These are phyloP conservation scores for Larimichthys crocea DNA, from an alignment of 2,113 vertebrate genomes.

Conservation along the genomic window DNA sequence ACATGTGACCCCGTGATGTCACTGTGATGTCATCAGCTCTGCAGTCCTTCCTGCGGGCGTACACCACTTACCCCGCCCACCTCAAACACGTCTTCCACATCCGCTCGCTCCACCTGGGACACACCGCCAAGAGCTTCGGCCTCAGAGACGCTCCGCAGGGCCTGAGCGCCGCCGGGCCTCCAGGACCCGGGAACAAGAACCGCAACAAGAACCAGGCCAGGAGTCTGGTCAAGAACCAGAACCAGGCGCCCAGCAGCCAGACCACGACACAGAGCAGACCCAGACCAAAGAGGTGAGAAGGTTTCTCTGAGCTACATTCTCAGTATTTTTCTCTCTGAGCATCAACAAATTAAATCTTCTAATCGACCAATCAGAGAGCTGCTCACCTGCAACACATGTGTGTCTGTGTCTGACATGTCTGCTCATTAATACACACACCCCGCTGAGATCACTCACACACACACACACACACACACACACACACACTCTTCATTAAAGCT, in stretches of 20 bases:
- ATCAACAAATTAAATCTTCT: too few species aligned
- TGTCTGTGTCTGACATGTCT: constrained; percentile 27
- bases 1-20: constrained; percentile 21
- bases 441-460: constrained; percentile 7
- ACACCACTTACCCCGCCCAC: constrained; percentile 90
- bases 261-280: not conserved
- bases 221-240: not conserved
- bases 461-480: constrained; percentile 5
- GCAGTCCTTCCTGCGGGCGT: constrained; percentile 93
- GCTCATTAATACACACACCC: constrained; percentile 26
- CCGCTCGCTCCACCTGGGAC: constrained; percentile 91
- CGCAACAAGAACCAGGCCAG: constrained; percentile 14
- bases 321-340: too few species aligned
- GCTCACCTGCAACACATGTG: not conserved
- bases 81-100: constrained; percentile 96
- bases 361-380: too few species aligned
- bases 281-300: constrained; percentile 39
- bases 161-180: constrained; percentile 63
- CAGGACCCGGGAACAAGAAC: not conserved
- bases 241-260: not conserved
- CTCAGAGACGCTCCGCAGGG: constrained; percentile 92
- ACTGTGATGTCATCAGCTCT: constrained; percentile 84
- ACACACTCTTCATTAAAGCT: constrained; percentile 6
- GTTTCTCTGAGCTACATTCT: not conserved
- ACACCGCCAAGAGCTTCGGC: constrained; percentile 95